Percentiles rank a stretch among this genome's conserved stretches.
These are phyloP conservation scores for Solenopsis fugax DNA, from an alignment of 1,140 invertebrate genomes.

Conservation along the genomic window DNA sequence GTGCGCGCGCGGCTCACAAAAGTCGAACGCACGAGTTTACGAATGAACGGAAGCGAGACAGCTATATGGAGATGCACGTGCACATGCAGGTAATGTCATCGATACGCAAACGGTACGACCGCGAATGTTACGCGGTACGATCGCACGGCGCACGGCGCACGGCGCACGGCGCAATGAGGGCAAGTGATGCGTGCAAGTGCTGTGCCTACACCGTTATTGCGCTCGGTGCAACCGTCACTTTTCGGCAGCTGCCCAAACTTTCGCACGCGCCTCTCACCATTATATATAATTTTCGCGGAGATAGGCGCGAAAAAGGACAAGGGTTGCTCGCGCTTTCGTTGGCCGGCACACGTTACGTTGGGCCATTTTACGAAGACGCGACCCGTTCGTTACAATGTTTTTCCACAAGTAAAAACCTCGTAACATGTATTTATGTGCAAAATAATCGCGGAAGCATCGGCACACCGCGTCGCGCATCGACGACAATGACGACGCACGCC, in stretches of 20 bases:
- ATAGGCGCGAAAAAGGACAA: conserved; percentile 48
- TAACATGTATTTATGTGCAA: neutral
- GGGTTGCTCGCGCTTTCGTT: conserved; percentile 23
- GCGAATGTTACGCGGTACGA: conserved; percentile 13
- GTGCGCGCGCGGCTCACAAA: conserved; percentile 34
- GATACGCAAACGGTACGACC: conserved; percentile 39
- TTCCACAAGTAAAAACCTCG: neutral
- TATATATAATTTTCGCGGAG: conserved; percentile 70
- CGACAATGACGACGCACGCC: neutral
- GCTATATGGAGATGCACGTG: neutral
- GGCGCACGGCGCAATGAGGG: conserved; percentile 5
- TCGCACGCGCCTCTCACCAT: conserved; percentile 42
- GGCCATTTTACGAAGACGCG: conserved; percentile 8
- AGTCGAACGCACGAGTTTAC: neutral
- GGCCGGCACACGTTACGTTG: neutral
- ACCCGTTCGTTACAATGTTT: conserved; percentile 8
- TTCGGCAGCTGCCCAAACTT: conserved; percentile 65
- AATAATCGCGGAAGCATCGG: conserved; percentile 49
- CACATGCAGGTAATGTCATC: conserved; percentile 8
- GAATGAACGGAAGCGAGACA: conserved; percentile 1
- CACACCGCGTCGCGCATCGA: neutral
- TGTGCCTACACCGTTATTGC: conserved; percentile 21
- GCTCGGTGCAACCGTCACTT: conserved; percentile 63
- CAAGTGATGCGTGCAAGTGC: conserved; percentile 12
- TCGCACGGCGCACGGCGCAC: neutral